A percentile compares a stretch with the other conserved stretches of the same genome.
Evolutionary conservation across 2,888 invertebrate species (phyloP).

Genomic region (Idaea biselata): DNA sequence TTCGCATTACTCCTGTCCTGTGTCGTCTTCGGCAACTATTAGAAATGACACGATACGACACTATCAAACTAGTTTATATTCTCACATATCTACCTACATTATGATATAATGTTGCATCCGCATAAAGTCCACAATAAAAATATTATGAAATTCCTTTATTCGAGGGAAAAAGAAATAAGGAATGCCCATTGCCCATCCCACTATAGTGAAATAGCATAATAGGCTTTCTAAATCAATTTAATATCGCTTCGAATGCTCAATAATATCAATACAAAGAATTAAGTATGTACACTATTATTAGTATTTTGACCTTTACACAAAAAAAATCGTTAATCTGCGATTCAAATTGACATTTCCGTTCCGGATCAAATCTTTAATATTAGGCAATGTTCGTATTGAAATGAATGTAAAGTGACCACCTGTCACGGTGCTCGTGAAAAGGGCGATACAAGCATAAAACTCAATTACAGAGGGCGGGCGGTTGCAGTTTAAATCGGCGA

Average conservation of each 20-base stretch:
- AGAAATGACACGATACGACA: conserved; percentile 48
- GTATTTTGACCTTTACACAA: too few relatives aligned
- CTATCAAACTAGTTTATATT: conserved; percentile 14
- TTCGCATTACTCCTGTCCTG: conserved; percentile 36
- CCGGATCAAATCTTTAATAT: not conserved
- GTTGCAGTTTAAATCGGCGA: conserved; percentile 47
- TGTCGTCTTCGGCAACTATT: conserved; percentile 44
- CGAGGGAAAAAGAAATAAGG: not conserved
- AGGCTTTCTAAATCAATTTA: not conserved
- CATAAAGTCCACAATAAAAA: not conserved
- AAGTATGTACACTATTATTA: too few relatives aligned
- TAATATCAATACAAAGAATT: not conserved
- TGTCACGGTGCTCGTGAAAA: conserved; percentile 33
- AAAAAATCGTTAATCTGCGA: not conserved
- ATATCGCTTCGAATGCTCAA: not conserved
- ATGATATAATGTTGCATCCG: not conserved
- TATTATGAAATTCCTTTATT: not conserved
- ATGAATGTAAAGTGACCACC: conserved; percentile 41
- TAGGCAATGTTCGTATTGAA: conserved; percentile 4
- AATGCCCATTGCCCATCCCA: not conserved
- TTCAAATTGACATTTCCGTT: conserved; percentile 12
- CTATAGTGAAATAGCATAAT: not conserved
- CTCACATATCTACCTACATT: not conserved
- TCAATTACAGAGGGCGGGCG: conserved; percentile 50
- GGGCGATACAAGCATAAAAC: conserved; percentile 35